Percentiles rank a stretch among this genome's conserved stretches.
Evolutionary conservation across 1,140 invertebrate species (phyloP).

Genomic region (Drosophila setifemur): DNA sequence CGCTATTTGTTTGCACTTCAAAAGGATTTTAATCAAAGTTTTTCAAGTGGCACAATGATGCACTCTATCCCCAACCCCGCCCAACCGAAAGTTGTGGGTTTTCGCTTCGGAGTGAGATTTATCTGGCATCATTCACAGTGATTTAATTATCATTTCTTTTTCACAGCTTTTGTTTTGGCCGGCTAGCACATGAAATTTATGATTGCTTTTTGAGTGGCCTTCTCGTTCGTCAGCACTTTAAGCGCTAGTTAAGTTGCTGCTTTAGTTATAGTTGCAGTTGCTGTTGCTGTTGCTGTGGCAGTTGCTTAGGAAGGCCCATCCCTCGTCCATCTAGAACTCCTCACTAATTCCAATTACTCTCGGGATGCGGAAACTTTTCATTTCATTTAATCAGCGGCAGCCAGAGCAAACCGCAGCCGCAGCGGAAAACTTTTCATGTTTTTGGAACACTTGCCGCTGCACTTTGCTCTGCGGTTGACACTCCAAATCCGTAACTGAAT

Average conservation of each 20-base stretch:
- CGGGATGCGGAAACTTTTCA: slow-evolving; percentile 23
- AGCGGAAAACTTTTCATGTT: slow-evolving; percentile 49
- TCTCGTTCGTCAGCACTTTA: slow-evolving; percentile 3
- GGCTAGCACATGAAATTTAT: slow-evolving; percentile 47
- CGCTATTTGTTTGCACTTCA: slow-evolving; percentile 78
- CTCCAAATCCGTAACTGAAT: slow-evolving; percentile 1
- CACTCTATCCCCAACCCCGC: slow-evolving; percentile 14
- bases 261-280: not conserved
- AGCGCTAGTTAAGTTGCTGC: not conserved
- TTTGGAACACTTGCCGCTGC: slow-evolving; percentile 40
- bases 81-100: slow-evolving; percentile 15
- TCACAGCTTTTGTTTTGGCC: not conserved
- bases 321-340: not conserved
- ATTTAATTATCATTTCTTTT: slow-evolving; percentile 65
- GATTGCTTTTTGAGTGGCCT: slow-evolving; percentile 39
- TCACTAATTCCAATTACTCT: slow-evolving; percentile 32
- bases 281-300: not conserved
- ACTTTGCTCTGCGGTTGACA: slow-evolving; percentile 63
- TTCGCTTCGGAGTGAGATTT: slow-evolving; percentile 42
- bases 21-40: slow-evolving; percentile 80
- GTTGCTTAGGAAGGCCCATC: not conserved
- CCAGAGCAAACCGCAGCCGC: slow-evolving; percentile 29
- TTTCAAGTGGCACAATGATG: slow-evolving; percentile 65
- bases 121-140: slow-evolving; percentile 61
- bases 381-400: slow-evolving; percentile 42